phyloP scores from a whole-genome alignment of 1,140 invertebrate genomes.

The Drosophila nikananu region DNA sequence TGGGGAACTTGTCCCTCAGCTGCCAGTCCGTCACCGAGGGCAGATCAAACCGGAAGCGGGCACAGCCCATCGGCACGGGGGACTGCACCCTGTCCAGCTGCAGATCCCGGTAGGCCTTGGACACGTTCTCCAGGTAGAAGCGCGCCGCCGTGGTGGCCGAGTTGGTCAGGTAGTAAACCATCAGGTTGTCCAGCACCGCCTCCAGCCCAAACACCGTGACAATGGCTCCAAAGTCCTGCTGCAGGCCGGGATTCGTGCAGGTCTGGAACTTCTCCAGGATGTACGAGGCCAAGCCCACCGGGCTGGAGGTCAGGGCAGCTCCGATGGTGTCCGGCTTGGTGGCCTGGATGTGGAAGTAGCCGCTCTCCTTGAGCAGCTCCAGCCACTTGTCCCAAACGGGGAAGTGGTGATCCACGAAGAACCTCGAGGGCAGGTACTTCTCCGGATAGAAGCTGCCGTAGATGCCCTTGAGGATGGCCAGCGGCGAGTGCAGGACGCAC shows the following conservation, averaged over 20 bases:
- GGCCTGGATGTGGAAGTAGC: conserved; percentile 94
- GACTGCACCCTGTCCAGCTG: conserved; percentile 87
- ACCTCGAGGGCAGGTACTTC: conserved; percentile 85
- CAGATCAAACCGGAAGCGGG: conserved; percentile 89
- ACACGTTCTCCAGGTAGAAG: conserved; percentile 90
- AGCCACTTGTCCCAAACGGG: conserved; percentile 87
- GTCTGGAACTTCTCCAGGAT: conserved; percentile 94
- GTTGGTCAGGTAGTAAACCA: conserved; percentile 93
- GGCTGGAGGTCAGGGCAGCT: conserved; percentile 88
- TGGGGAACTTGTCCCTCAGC: conserved; percentile 87
- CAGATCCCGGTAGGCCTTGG: conserved; percentile 73
- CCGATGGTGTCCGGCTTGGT: conserved; percentile 96
- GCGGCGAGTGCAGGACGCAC: conserved; percentile 67
- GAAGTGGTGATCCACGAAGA: conserved; percentile 87
- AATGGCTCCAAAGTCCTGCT: conserved; percentile 87
- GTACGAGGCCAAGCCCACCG: conserved; percentile 92
- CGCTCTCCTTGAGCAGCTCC: conserved; percentile 89
- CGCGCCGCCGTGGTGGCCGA: conserved; percentile 91
- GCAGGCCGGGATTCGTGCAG: conserved; percentile 92
- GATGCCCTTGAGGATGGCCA: conserved; percentile 65
- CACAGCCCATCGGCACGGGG: conserved; percentile 89
- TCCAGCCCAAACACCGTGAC: conserved; percentile 88
- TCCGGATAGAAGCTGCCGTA: conserved; percentile 69
- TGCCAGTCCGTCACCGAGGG: conserved; percentile 87
- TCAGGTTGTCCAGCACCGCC: conserved; percentile 94